Base-by-base conservation (phyloP, 2,113 vertebrate genomes). In the Chiloscyllium plagiosum region DNA sequence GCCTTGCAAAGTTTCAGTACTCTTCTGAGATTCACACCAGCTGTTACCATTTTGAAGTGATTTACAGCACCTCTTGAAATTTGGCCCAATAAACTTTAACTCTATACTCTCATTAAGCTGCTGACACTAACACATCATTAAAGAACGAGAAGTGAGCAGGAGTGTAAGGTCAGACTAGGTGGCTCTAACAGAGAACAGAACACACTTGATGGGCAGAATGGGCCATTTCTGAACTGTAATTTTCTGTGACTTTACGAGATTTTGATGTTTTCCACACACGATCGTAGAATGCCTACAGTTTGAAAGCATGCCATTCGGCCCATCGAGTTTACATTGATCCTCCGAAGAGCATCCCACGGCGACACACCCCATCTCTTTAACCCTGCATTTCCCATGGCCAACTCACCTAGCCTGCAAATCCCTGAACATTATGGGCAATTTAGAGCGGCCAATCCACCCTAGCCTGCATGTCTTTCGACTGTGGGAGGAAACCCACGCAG, bases 11-110 rank as follows among this genome's bases (percentile, higher is more conserved):
- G 29, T 65, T 66, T 66, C 26, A 92, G 26, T 37, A 61, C 56
- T 66, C 19, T 17, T n/a, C 13, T 66, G 89, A 92, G 61, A 92
- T 66, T 92, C 89, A 17, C 56, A 66, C 29, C 89, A 92, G 89
- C 56, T 92, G 89, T 92, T 92, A 37, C 89, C 33, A 61, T 92
- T 92, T 92, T 92, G 56, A 92, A 92, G 33, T 92, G 89, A 92
- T 92, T 92, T 92, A 92, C 89, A n/a, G 61, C 29, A 61, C 56
- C 33, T 37, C 89, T 66, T 92, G 89, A 61, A 92, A 92, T 66
- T 37, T n/a, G 56, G 33, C 89, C 56, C 56, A n/a, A 92, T 92
- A 66, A 92, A 92, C n/a, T 92, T 92, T 92, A 92, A 92, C 89
- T 92, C 89, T 19, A n/a, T 92, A 66, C 65, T 92, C 56, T 33